A percentile compares a stretch with the other conserved stretches of the same genome.
phyloP scores from a whole-genome alignment of 2,113 vertebrate genomes.

The Emberiza fucata region DNA sequence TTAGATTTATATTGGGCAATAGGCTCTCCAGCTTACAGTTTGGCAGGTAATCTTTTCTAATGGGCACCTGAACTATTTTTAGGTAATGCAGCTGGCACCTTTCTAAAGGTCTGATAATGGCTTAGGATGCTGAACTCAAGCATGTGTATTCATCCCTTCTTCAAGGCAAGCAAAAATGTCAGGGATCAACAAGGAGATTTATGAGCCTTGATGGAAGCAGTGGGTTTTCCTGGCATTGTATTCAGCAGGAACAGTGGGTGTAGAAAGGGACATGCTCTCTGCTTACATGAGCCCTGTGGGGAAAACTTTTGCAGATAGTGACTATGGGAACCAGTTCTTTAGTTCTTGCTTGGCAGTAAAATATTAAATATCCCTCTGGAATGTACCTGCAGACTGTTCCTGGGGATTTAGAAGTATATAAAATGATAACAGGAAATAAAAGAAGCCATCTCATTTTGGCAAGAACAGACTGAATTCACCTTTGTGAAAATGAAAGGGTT shows the following conservation, averaged over 20 bases:
- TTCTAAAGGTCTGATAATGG: constrained; percentile 6
- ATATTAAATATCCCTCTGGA: constrained; percentile 51
- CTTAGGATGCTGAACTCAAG: constrained; percentile 1
- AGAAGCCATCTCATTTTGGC: background rate
- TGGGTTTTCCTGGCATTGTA: constrained; percentile 5
- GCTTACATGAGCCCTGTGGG: background rate
- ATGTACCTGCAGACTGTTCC: background rate
- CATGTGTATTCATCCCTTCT: background rate
- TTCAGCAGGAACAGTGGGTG: background rate
- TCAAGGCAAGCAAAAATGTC: constrained; percentile 38
- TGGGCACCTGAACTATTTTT: constrained; percentile 26
- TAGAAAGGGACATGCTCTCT: background rate
- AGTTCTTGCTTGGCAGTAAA: constrained; percentile 42
- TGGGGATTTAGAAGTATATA: background rate
- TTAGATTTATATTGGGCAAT: background rate
- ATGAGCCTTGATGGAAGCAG: background rate
- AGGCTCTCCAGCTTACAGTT: background rate
- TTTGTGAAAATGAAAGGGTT: background rate
- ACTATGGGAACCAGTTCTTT: constrained; percentile 34
- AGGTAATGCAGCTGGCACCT: constrained; percentile 7
- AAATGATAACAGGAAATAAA: background rate
- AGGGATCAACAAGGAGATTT: constrained; percentile 34
- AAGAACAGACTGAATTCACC: background rate
- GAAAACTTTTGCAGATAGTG: constrained; percentile 21
- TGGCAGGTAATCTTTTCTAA: constrained; percentile 44